These are phyloP conservation scores for Dinomys branickii DNA, from an alignment of 2,113 vertebrate genomes.

Conservation along the genomic window DNA sequence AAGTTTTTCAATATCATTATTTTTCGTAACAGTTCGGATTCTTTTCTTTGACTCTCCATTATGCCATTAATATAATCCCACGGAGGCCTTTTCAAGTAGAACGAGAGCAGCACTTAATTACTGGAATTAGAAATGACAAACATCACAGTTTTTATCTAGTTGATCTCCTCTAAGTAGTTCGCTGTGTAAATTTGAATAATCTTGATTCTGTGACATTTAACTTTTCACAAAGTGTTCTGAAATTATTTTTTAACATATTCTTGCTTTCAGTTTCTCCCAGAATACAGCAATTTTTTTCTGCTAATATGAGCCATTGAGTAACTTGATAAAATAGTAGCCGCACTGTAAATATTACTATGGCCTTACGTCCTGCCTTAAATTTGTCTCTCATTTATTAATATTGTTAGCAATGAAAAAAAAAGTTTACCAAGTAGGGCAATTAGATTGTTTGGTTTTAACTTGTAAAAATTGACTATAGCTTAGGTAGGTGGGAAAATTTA, in stretches of 20 bases:
- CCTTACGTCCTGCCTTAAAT: background rate
- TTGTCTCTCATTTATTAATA: background rate
- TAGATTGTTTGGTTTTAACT: background rate
- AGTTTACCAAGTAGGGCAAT: background rate
- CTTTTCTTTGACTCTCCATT: conserved; percentile 86
- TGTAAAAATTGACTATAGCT: background rate
- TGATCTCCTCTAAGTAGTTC: conserved; percentile 84
- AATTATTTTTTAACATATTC: conserved; percentile 40
- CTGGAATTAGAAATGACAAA: conserved; percentile 88
- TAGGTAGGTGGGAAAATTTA: background rate
- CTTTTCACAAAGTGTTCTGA: conserved; percentile 78
- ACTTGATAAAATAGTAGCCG: background rate
- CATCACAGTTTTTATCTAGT: conserved; percentile 86
- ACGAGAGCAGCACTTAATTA: conserved; percentile 88
- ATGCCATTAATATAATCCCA: conserved; percentile 88
- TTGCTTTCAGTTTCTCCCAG: conserved; percentile 70
- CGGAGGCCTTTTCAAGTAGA: conserved; percentile 86
- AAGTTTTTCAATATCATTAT: conserved; percentile 84
- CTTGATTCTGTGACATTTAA: conserved; percentile 85
- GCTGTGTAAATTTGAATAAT: conserved; percentile 86
- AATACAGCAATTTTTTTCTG: conserved; percentile 11
- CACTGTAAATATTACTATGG: background rate
- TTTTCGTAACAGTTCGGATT: conserved; percentile 85
- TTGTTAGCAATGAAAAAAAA: conserved; percentile 36
- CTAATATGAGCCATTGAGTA: background rate